Evolutionary conservation across 1,140 invertebrate species (phyloP).

Genomic region (Delia radicum): DNA sequence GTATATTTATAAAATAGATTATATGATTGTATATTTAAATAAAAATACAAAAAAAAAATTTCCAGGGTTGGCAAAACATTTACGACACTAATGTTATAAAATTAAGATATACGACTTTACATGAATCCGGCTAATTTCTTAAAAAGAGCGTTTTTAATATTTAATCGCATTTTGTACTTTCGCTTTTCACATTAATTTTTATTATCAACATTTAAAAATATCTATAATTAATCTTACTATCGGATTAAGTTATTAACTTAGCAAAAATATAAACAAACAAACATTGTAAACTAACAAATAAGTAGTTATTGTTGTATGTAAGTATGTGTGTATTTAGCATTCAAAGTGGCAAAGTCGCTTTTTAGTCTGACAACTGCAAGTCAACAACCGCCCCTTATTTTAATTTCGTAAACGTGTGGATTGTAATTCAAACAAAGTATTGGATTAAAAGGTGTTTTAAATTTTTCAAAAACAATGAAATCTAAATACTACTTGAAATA

Average conservation of each 20-base stretch:
- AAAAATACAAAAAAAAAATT: no score
- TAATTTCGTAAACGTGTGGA: not conserved
- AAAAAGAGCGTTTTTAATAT: no score
- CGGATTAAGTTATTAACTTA: not conserved
- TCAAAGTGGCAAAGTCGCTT: not conserved
- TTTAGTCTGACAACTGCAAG: no score
- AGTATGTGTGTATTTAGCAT: not conserved
- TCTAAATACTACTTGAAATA: not conserved
- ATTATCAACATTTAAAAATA: not conserved
- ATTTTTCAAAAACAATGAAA: not conserved
- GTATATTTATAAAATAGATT: no score
- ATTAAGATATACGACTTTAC: no score
- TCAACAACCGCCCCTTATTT: not conserved
- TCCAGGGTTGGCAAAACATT: no score
- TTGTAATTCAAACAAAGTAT: no score
- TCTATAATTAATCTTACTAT: not conserved
- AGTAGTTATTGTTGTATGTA: no score
- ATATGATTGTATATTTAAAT: no score
- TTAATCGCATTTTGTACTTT: not conserved
- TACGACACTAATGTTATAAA: no score
- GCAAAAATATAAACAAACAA: not conserved
- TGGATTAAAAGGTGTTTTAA: no score
- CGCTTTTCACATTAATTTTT: not conserved
- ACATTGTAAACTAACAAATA: not conserved
- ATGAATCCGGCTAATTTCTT: no score